Base-by-base conservation (phyloP, 2,113 vertebrate species). In the Xiphorhynchus elegans region DNA sequence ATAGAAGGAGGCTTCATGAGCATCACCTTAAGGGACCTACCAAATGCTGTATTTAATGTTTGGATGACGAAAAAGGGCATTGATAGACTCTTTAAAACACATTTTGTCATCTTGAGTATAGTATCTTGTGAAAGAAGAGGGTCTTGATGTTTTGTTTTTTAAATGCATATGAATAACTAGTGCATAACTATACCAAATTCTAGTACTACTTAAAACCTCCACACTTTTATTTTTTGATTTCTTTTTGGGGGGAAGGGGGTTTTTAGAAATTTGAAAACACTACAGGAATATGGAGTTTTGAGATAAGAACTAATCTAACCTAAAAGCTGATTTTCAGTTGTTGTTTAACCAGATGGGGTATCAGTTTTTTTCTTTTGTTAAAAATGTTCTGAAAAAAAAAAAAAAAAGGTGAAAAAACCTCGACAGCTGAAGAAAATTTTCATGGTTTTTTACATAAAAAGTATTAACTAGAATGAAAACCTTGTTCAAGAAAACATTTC, bases 31-130 rank as follows among this genome's bases (percentile, higher is more conserved):
- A 87, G 66, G n/a, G 40, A 19, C 19, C 9, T 42, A 85, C 14
- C 91, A 91, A 91, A 91, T 79, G 42, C 11, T 56, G 31, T 53
- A 80, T 85, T 94, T 93, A 83, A 90, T 83, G 73, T 85, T 63
- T 84, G 53, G 19, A 55, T 87, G 53, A 85, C 90, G 53, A 68
- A 95, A 89, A 84, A 79, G 85, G 2, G 7, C 73, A 83, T 63
- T 70, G 24, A 84, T 90, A 73, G 11, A 23, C 18, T 82, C 49
- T 73, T 84, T 94, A 85, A 40, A 87, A 72, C 15, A 79, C 82
- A 56, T 23, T 63, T 93, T 55, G 17, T 50, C 44, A 79, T 53
- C 19, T 64, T 89, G 24, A 87, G 87, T 76, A 80, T 46, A 28
- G 9, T 40, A 42, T 70, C n/a, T 68, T 67, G 58, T 70, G 70